Conservation (phyloP, 2,888 invertebrate species). For the Entomobrya multifasciata region DNA sequence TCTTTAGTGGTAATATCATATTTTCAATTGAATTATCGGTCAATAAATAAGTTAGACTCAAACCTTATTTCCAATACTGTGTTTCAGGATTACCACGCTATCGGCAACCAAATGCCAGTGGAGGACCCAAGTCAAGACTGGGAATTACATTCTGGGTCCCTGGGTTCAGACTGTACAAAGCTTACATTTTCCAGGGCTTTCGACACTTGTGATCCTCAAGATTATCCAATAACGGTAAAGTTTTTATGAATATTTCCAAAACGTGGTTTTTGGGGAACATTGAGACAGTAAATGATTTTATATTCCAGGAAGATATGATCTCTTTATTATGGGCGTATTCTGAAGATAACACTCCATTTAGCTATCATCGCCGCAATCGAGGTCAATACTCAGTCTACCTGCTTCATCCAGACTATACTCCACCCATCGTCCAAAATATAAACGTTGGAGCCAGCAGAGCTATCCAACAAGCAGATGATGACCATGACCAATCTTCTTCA, state of each 20-base stretch:
- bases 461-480: background rate
- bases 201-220: conserved; percentile 22
- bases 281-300: too few relatives aligned
- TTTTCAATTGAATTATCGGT: background rate
- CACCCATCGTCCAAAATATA: background rate
- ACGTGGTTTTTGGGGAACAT: too few relatives aligned
- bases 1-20: background rate
- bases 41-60: background rate
- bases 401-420: background rate
- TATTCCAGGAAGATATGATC: conserved; percentile 12
- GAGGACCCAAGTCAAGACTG: background rate
- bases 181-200: conserved; percentile 10
- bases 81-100: too few relatives aligned
- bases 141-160: background rate
- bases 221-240: conserved; percentile 32
- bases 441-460: background rate
- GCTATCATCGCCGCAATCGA: background rate
- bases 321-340: conserved; percentile 26
- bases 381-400: conserved; percentile 23
- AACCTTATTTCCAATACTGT: too few relatives aligned
- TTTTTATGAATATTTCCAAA: too few relatives aligned
- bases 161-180: background rate
- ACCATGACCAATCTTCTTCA: background rate
- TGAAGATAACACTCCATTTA: background rate
- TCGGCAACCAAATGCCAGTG: too few relatives aligned